These are phyloP conservation scores for Ophion obscuratus DNA, from an alignment of 2,888 invertebrate genomes.

Conservation along the genomic window DNA sequence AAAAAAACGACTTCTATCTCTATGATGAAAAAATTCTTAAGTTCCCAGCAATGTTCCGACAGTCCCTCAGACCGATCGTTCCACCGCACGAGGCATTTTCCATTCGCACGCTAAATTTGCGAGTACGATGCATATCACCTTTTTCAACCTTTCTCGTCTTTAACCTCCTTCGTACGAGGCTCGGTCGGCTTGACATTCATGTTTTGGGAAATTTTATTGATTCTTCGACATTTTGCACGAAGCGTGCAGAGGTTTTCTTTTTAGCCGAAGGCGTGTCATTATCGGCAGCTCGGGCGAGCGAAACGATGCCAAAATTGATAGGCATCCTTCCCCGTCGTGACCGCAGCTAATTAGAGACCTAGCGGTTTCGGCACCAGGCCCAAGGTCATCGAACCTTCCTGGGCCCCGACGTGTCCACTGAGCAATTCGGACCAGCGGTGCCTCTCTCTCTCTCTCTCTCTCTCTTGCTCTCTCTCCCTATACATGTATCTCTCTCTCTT, in stretches of 20 bases:
- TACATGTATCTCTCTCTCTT: neutral
- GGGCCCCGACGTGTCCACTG: slow-evolving; percentile 44
- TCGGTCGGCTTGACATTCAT: neutral
- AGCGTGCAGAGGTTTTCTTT: neutral
- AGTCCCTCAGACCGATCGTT: neutral
- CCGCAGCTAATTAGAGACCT: slow-evolving; percentile 58
- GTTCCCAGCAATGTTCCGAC: neutral
- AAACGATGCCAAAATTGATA: slow-evolving; percentile 43
- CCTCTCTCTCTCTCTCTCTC: neutral
- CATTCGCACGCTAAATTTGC: neutral
- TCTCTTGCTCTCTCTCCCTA: no score
- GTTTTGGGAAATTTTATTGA: slow-evolving; percentile 5
- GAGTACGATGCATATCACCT: neutral
- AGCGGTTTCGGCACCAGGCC: slow-evolving; percentile 70
- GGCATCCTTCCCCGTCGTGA: slow-evolving; percentile 42
- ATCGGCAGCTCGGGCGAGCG: slow-evolving; percentile 6
- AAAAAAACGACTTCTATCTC: neutral
- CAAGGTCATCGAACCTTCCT: slow-evolving; percentile 67
- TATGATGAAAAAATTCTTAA: neutral
- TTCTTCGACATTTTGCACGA: neutral
- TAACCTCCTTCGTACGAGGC: slow-evolving; percentile 1
- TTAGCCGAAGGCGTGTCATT: slow-evolving; percentile 27
- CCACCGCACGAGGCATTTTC: neutral
- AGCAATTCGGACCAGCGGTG: slow-evolving; percentile 56
- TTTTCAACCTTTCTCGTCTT: slow-evolving; percentile 1